Percentiles rank a stretch among this genome's conserved stretches.
phyloP scores from a whole-genome alignment of 2,888 invertebrate genomes.

The Acanthopleura granulata region DNA sequence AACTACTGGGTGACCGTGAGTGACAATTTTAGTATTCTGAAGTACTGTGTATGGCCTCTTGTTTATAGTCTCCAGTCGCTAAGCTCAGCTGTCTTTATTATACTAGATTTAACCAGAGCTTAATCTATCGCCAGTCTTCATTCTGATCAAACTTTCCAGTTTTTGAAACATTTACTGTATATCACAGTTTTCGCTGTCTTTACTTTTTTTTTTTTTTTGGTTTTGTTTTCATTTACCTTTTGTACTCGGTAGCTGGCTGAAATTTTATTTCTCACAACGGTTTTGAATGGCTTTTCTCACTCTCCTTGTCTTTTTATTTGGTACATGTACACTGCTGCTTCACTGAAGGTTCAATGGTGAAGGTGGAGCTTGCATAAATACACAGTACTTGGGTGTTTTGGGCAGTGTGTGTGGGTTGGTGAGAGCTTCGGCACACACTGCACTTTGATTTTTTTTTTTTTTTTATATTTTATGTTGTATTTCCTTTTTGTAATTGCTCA shows the following conservation, averaged over 20 bases:
- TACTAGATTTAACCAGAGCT: too few species aligned
- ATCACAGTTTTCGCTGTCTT: not conserved
- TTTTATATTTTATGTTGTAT: not conserved
- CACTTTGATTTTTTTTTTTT: not conserved
- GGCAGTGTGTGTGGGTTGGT: slow-evolving; percentile 10
- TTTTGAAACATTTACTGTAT: not conserved
- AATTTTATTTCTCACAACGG: too few species aligned
- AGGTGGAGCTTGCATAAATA: not conserved
- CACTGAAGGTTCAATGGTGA: not conserved
- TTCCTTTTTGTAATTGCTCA: not conserved
- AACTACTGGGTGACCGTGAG: slow-evolving; percentile 84
- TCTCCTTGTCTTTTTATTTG: not conserved
- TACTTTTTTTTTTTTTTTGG: not conserved
- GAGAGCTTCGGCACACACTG: slow-evolving; percentile 1
- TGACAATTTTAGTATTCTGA: slow-evolving; percentile 56
- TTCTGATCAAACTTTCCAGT: too few species aligned
- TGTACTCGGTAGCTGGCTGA: too few species aligned
- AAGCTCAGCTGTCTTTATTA: too few species aligned
- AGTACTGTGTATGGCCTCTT: slow-evolving; percentile 2
- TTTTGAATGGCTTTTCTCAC: too few species aligned
- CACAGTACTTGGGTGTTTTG: slow-evolving; percentile 11
- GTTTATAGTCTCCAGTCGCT: not conserved
- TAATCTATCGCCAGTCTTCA: too few species aligned
- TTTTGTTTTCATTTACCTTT: not conserved
- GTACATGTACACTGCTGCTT: not conserved